Conservation (phyloP, 2,113 vertebrate species). For the Peromyscus californicus region DNA sequence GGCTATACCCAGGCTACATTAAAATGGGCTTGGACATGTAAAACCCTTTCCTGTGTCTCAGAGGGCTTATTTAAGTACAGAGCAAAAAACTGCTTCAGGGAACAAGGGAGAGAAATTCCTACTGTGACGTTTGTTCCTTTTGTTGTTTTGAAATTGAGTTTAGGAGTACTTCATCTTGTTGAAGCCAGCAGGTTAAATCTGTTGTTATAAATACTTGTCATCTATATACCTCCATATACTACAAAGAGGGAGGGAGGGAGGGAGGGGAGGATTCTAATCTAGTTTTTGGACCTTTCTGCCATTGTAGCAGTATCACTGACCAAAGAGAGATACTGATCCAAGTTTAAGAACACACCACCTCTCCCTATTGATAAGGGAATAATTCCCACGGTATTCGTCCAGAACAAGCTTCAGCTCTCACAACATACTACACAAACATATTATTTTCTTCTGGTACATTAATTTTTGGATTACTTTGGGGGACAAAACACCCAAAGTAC, state of each 20-base stretch:
- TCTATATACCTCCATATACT: not conserved
- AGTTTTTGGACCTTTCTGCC: not conserved
- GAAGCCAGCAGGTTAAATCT: not conserved
- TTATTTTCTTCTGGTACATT: slow-evolving; percentile 80
- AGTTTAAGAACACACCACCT: not conserved
- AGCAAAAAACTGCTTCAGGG: not conserved
- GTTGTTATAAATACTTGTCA: not conserved
- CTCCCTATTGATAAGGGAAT: slow-evolving; percentile 2
- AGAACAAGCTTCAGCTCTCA: slow-evolving; percentile 30
- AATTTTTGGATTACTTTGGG: slow-evolving; percentile 79
- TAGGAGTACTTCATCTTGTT: not conserved
- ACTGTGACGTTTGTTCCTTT: not conserved
- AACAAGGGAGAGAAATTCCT: fast-evolving
- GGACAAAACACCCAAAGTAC: slow-evolving; percentile 64
- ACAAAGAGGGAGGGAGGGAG: no score
- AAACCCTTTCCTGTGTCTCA: not conserved
- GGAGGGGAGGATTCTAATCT: not conserved
- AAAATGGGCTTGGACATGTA: not conserved
- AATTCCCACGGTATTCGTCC: not conserved
- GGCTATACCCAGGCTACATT: not conserved
- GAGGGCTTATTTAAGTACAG: not conserved
- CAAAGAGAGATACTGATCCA: not conserved
- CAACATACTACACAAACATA: slow-evolving; percentile 62
- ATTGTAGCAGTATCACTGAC: not conserved
- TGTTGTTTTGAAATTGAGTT: not conserved